Evolutionary conservation across 2,888 invertebrate species (phyloP).

Genomic region (Tinea semifulvella): DNA sequence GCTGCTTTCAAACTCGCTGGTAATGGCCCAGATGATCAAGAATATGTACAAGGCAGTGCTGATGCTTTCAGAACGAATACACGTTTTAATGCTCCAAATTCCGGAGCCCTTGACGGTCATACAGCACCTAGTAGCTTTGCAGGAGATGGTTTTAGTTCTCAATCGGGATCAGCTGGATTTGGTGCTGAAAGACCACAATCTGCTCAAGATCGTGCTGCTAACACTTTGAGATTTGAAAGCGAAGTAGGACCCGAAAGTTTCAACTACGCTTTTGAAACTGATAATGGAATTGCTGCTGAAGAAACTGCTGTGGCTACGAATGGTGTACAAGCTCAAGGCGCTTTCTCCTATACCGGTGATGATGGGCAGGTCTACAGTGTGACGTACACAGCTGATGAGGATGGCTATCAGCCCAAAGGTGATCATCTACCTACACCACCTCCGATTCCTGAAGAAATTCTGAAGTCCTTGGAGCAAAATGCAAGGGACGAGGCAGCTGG

Average conservation of each 20-base stretch:
- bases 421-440: constrained; percentile 49
- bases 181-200: constrained; percentile 32
- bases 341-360: constrained; percentile 46
- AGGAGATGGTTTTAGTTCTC: constrained; percentile 12
- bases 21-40: constrained; percentile 14
- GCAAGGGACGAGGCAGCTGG: constrained; percentile 49
- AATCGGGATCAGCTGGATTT: neutral
- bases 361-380: constrained; percentile 50
- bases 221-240: constrained; percentile 36
- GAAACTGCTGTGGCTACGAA: constrained; percentile 37
- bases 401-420: constrained; percentile 43
- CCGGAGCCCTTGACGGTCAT: neutral
- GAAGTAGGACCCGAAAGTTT: constrained; percentile 37
- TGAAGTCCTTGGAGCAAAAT: constrained; percentile 44
- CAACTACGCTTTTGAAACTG: constrained; percentile 44
- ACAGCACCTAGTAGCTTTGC: constrained; percentile 9
- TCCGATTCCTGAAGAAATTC: constrained; percentile 46
- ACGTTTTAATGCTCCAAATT: constrained; percentile 2
- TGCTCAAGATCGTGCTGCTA: constrained; percentile 32
- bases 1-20: constrained; percentile 39
- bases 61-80: constrained; percentile 9
- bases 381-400: constrained; percentile 46
- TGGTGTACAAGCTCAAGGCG: constrained; percentile 45
- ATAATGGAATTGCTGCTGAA: constrained; percentile 48
- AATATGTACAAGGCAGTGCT: constrained; percentile 14